Evolutionary conservation across 2,888 invertebrate species (phyloP).

Genomic region (Agrochola lychnidis): DNA sequence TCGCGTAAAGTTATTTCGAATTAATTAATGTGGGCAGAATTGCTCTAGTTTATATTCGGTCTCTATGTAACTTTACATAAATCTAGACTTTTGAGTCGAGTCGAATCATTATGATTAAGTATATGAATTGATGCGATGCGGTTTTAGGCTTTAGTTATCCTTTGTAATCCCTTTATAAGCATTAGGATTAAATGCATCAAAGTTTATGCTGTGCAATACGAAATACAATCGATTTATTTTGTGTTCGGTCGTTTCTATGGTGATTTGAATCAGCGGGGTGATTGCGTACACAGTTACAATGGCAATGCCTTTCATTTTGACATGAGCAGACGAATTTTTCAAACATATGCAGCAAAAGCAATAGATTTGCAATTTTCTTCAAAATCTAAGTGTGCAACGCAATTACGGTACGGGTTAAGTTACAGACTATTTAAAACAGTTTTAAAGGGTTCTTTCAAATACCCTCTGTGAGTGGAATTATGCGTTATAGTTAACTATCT

Average conservation of each 20-base stretch:
- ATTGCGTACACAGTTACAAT: background rate
- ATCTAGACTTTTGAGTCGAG: conserved; percentile 11
- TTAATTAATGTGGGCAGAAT: conserved; percentile 50
- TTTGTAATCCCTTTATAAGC: conserved; percentile 4
- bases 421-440: background rate
- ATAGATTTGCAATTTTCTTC: background rate
- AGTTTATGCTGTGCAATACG: background rate
- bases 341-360: background rate
- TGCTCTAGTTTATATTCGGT: conserved; percentile 21
- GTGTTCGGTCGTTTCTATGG: background rate
- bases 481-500: background rate
- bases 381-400: too few species aligned
- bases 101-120: conserved; percentile 5
- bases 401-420: background rate
- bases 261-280: background rate
- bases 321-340: background rate
- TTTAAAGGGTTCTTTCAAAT: background rate
- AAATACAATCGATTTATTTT: conserved; percentile 11
- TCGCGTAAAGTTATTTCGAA: conserved; percentile 61
- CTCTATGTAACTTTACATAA: conserved; percentile 20
- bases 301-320: too few species aligned
- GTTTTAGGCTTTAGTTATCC: conserved; percentile 8
- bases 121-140: conserved; percentile 26
- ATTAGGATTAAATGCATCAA: conserved; percentile 7
- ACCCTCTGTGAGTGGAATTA: background rate